phyloP scores from a whole-genome alignment of 2,797 vertebrate genomes.

The Toxotes lorentzi region DNA sequence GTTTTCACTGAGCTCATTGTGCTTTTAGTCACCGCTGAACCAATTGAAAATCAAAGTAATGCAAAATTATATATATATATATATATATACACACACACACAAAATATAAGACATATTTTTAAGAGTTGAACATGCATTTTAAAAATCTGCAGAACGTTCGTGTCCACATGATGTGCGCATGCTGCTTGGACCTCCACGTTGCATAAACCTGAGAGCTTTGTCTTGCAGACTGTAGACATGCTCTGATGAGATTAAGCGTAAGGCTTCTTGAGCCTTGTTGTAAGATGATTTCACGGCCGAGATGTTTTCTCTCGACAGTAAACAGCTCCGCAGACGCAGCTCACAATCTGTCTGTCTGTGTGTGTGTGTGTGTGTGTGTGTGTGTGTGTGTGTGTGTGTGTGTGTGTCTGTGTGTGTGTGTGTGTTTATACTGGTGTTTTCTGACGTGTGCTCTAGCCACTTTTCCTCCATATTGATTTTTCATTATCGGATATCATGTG shows the following conservation, averaged over 20 bases:
- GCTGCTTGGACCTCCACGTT: not conserved
- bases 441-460: constrained; percentile 29
- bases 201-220: constrained; percentile 6
- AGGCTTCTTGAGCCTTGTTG: constrained; percentile 10
- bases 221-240: not conserved
- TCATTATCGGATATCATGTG: constrained; percentile 52
- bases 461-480: constrained; percentile 61
- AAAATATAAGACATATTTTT: not conserved
- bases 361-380: constrained; percentile 14
- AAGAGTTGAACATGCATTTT: not conserved
- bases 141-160: not conserved
- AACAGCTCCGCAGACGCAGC: not conserved
- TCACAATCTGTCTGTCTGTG: not conserved
- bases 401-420: not conserved
- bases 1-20: not conserved
- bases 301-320: constrained; percentile 16
- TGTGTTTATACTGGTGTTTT: constrained; percentile 34
- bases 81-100: too few species aligned
- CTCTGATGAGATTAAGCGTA: constrained; percentile 26
- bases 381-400: constrained; percentile 26
- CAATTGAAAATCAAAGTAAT: not conserved
- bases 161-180: not conserved
- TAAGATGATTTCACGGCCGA: constrained; percentile 20
- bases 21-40: not conserved
- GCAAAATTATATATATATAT: not conserved